phyloP scores from a whole-genome alignment of 1,140 invertebrate species.

The Lutraria rhynchaena region DNA sequence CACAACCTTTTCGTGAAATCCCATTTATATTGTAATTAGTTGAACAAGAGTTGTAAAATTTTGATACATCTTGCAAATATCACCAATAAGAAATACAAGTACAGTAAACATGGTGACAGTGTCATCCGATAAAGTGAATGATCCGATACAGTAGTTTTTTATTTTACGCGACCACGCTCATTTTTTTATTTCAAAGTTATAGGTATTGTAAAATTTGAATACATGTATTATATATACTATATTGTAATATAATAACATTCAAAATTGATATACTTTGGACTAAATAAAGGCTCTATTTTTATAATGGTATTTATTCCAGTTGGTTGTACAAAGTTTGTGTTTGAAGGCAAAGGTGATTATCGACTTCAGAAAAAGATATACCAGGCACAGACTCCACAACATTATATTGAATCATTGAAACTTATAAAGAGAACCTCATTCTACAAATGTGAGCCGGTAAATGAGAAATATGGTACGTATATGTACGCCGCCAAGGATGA shows the following conservation, averaged over 20 bases:
- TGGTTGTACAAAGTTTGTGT: slow-evolving; percentile 23
- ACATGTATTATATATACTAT: not conserved
- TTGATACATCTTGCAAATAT: too few relatives aligned
- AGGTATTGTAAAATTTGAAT: not conserved
- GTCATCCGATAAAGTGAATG: too few relatives aligned
- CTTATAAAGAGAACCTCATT: slow-evolving; percentile 31
- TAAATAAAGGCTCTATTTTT: too few relatives aligned
- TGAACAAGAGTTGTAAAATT: too few relatives aligned
- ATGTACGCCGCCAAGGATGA: too few relatives aligned
- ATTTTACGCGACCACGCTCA: too few relatives aligned
- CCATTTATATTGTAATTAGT: too few relatives aligned
- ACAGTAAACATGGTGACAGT: too few relatives aligned
- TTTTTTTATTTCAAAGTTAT: too few relatives aligned
- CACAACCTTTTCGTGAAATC: too few relatives aligned
- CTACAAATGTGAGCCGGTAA: slow-evolving; percentile 23
- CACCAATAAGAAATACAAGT: too few relatives aligned
- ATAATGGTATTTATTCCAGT: slow-evolving; percentile 13
- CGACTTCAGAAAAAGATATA: slow-evolving; percentile 26
- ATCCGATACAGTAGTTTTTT: too few relatives aligned
- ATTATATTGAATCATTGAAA: slow-evolving; percentile 11
- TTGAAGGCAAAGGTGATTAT: slow-evolving; percentile 33
- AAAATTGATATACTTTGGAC: not conserved
- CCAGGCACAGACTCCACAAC: slow-evolving; percentile 4
- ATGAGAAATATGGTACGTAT: slow-evolving; percentile 27
- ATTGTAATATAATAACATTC: not conserved